A percentile compares a stretch with the other conserved stretches of the same genome.
phyloP scores from a whole-genome alignment of 2,113 vertebrate species.

The Plecturocebus donacophilus region DNA sequence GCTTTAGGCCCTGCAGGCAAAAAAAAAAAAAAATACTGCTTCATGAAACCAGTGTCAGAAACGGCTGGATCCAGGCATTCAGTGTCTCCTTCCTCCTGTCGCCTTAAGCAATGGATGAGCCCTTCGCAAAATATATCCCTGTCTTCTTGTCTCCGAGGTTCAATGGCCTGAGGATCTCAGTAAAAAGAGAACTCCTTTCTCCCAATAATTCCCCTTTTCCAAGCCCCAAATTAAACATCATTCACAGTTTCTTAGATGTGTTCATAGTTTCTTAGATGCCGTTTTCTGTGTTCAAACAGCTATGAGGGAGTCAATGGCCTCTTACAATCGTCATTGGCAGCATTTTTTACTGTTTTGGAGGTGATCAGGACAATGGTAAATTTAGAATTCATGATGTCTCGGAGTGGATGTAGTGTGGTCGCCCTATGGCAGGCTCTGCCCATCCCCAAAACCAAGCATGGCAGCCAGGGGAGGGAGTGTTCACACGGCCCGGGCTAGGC shows the following conservation, averaged over 20 bases:
- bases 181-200: not conserved
- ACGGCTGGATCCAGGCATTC: not conserved
- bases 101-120: not conserved
- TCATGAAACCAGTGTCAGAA: not conserved
- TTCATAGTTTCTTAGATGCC: not conserved
- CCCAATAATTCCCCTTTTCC: not conserved
- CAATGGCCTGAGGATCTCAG: not conserved
- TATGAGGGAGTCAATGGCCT: not conserved
- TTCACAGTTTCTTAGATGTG: not conserved
- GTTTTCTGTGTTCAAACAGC: not conserved
- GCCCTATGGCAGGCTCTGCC: not conserved
- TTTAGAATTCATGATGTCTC: not conserved
- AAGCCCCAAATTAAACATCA: not conserved
- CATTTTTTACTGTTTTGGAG: not conserved
- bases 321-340: not conserved
- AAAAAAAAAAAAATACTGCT: not conserved
- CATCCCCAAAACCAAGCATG: accelerated
- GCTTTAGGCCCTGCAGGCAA: not conserved
- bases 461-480: not conserved
- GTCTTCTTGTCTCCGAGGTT: not conserved
- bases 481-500: not conserved
- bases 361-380: not conserved
- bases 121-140: not conserved
- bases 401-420: not conserved
- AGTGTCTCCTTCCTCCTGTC: not conserved